Evolutionary conservation across 1,140 invertebrate genomes (phyloP), one percentile per base, ranked within the genome.

Genomic region (Armadillidium nasatum): DNA sequence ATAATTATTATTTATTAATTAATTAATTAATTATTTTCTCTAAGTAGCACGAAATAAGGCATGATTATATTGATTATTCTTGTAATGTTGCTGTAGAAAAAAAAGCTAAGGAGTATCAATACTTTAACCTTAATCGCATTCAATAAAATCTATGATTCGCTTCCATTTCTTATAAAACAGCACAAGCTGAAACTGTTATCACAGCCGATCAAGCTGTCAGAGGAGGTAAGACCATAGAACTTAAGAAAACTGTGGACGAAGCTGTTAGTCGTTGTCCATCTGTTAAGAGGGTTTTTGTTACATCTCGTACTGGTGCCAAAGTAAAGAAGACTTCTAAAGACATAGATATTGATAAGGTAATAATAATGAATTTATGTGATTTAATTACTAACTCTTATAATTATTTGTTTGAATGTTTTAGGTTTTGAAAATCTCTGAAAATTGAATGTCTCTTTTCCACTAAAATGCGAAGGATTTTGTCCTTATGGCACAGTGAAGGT

Each of bases 171-270:
- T 33, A 33, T 33, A 33, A 60, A 13, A 60, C 50, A 60, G 78
- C 79, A 7, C 77, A 76, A 1, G 83, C 80, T 10, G 83, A 85
- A 73, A 84, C 85, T 21, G 83, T 89, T 15, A 86, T 89, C 68
- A 88, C 88, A 21, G 82, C 84, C 21, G 86, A 89, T 81, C 83
- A 87, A 77, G 85, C 83, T 7, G 80, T 87, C 0, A 83, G 88
- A 50, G 88, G 87, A 23, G 87, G 87, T 4, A 86, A 85, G 78
- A 72, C 81, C 0, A 85, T 88, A 15, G 82, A 85, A 22, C 81
- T 89, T 76, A 88, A 88, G 81, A 83, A 85, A 72, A 85, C 83
- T 11, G 87, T 87, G 4, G 87, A 88, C 82, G 82, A 80, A 1
- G 88, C 88, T 11, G 82, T 89, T 7, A 80, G 80, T 9, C 81